Evolutionary conservation across 2,113 vertebrate genomes (phyloP).

Genomic region (Polyodon spathula): DNA sequence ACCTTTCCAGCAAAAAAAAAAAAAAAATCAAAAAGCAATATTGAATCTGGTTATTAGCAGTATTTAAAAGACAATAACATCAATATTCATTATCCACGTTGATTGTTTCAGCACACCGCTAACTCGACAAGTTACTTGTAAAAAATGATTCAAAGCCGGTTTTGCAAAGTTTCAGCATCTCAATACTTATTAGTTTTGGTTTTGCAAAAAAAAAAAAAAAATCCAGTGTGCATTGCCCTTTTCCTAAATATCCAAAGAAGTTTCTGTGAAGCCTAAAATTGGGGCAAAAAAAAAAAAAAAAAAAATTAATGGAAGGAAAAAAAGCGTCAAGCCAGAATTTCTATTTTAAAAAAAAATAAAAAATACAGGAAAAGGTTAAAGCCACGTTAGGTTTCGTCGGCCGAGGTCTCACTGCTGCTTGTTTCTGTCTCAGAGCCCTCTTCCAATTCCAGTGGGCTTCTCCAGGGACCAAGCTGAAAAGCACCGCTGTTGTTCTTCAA

Average conservation of each 20-base stretch:
- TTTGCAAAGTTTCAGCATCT: too few relatives aligned
- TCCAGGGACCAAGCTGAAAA: slow-evolving; percentile 86
- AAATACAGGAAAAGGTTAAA: slow-evolving; percentile 53
- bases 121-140: slow-evolving; percentile 43
- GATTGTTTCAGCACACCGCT: slow-evolving; percentile 66
- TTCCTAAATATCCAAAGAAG: slow-evolving; percentile 52
- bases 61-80: too few relatives aligned
- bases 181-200: slow-evolving; percentile 59
- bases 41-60: too few relatives aligned
- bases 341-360: slow-evolving; percentile 66
- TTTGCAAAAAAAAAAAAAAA: slow-evolving; percentile 54
- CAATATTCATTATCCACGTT: too few relatives aligned
- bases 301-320: slow-evolving; percentile 34
- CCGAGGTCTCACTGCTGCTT: slow-evolving; percentile 89
- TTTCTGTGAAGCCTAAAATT: slow-evolving; percentile 70
- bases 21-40: slow-evolving; percentile 53
- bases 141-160: slow-evolving; percentile 57
- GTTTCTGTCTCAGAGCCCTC: slow-evolving; percentile 90
- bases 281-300: slow-evolving; percentile 57
- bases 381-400: slow-evolving; percentile 85
- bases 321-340: slow-evolving; percentile 62
- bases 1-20: slow-evolving; percentile 60
- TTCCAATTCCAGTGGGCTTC: slow-evolving; percentile 76
- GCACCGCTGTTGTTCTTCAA: slow-evolving; percentile 68
- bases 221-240: slow-evolving; percentile 58